Conservation (phyloP, 2,888 invertebrate species). For the Drosophila siamana region DNA sequence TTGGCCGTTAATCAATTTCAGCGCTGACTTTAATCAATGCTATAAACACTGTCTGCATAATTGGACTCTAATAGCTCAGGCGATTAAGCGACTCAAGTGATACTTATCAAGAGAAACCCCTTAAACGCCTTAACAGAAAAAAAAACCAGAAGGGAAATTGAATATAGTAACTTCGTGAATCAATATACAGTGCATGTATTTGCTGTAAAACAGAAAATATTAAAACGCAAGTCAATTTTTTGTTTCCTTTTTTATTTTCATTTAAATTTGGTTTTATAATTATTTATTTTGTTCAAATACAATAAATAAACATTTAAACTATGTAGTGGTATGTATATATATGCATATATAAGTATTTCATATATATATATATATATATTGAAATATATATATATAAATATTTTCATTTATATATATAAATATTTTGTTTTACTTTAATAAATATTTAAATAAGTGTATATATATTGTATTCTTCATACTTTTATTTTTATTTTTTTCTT, state of each 20-base stretch:
- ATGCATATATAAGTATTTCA: slow-evolving; percentile 49
- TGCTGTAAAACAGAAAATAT: not conserved
- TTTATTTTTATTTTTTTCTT: too few species aligned
- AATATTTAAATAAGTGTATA: slow-evolving; percentile 78
- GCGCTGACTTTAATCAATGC: slow-evolving; percentile 32
- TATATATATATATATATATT: slow-evolving; percentile 31
- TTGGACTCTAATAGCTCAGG: slow-evolving; percentile 41
- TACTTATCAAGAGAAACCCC: slow-evolving; percentile 7
- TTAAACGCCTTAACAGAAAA: not conserved
- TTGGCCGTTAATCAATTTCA: slow-evolving; percentile 1
- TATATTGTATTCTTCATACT: slow-evolving; percentile 56
- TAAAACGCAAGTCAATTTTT: not conserved
- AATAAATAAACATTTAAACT: slow-evolving; percentile 82
- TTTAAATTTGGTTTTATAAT: slow-evolving; percentile 75
- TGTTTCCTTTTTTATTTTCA: slow-evolving; percentile 55
- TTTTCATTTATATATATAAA: slow-evolving; percentile 28
- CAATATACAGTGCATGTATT: not conserved
- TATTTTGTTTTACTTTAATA: slow-evolving; percentile 42
- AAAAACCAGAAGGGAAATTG: not conserved
- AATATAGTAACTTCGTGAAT: not conserved
- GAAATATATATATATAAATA: slow-evolving; percentile 25
- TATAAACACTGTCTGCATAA: slow-evolving; percentile 51
- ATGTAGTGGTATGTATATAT: slow-evolving; percentile 77
- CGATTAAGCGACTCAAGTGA: slow-evolving; percentile 32
- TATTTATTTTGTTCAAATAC: slow-evolving; percentile 71